Evolutionary conservation across 2,113 vertebrate species (phyloP).

Genomic region (Pelmatolapia mariae): DNA sequence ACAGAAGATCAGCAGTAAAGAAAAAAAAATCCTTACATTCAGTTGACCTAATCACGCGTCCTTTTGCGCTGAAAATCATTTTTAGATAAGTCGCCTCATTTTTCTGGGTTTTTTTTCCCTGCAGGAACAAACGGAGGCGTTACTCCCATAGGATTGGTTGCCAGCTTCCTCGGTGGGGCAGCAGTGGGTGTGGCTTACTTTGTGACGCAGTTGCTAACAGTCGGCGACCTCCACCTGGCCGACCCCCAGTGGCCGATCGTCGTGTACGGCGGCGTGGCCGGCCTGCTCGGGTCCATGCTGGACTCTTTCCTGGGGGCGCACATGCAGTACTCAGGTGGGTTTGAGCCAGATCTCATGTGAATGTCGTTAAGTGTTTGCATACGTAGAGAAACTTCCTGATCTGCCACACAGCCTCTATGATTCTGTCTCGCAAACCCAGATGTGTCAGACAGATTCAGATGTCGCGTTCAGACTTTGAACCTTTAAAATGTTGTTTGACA

Average conservation of each 20-base stretch:
- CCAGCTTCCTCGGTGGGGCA: conserved; percentile 86
- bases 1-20: not conserved
- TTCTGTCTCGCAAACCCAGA: not conserved
- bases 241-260: conserved; percentile 92
- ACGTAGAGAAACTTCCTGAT: not conserved
- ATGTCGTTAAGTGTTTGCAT: not conserved
- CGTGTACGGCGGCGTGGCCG: conserved; percentile 81
- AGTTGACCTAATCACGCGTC: not conserved
- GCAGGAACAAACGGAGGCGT: conserved; percentile 93
- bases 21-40: no score
- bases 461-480: not conserved
- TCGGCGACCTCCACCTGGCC: conserved; percentile 80
- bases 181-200: conserved; percentile 84
- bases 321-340: conserved; percentile 90
- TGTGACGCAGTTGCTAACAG: conserved; percentile 77
- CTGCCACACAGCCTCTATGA: not conserved
- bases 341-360: not conserved
- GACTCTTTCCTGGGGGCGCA: conserved; percentile 93
- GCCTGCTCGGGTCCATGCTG: conserved; percentile 87
- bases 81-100: not conserved
- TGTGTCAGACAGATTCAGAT: not conserved
- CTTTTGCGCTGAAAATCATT: not conserved
- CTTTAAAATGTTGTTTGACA: not conserved
- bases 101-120: accelerated
- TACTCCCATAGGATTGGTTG: conserved; percentile 79